These are phyloP conservation scores for Genyomyrus donnyi DNA, from an alignment of 2,113 vertebrate genomes.

Conservation along the genomic window DNA sequence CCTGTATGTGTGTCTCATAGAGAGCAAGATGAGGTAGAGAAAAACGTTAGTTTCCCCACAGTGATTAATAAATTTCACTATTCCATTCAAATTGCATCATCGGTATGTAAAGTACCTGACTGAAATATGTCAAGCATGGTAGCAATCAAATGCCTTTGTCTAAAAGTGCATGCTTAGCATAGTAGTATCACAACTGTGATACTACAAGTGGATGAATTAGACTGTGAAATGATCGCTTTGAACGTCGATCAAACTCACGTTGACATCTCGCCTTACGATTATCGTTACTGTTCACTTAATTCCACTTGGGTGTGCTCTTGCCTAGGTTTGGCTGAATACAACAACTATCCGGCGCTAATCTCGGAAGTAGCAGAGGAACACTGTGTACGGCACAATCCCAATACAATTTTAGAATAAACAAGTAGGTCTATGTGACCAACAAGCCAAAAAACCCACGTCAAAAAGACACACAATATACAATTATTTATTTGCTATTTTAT, in stretches of 20 bases:
- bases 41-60: background rate
- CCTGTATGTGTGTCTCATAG: background rate
- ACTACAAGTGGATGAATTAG: background rate
- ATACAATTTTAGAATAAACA: background rate
- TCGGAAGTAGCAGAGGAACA: background rate
- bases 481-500: background rate
- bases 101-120: background rate
- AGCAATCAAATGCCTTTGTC: background rate
- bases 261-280: background rate
- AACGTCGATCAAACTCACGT: background rate
- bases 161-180: background rate
- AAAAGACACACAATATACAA: background rate
- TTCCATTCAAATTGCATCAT: background rate
- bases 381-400: background rate
- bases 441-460: background rate
- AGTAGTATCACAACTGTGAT: background rate
- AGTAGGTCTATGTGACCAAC: background rate
- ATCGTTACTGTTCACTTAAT: background rate
- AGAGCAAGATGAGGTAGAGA: background rate
- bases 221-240: background rate
- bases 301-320: slow-evolving; percentile 17
- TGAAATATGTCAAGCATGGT: background rate
- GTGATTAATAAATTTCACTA: background rate
- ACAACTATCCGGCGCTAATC: background rate
- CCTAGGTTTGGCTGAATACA: background rate